Evolutionary conservation across 2,888 invertebrate species (phyloP), one percentile per base, ranked within the genome.

Genomic region (Deilephila elpenor): DNA sequence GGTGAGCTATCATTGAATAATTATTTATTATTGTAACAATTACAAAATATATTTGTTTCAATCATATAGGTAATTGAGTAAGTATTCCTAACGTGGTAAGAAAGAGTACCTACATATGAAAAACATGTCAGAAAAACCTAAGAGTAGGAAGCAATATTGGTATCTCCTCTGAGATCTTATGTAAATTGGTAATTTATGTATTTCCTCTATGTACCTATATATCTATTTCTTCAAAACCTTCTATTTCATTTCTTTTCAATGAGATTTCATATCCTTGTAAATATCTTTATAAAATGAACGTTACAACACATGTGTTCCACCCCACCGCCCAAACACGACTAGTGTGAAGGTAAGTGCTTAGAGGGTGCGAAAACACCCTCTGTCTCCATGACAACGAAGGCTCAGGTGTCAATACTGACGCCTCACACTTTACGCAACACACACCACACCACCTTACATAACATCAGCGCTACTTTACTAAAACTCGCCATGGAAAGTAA

Each of bases 301-400:
- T 34, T n/a, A 71, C 20, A 53, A 72, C 19, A 74, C 61, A 72
- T 59, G 61, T 19, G 72, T 85, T 74, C 71, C 34, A 73, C 67
- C 14, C 73, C 76, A 74, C 77, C 77, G 70, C 76, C 75, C 75
- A 77, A 82, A 80, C 77, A 79, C 77, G 74, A 89, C 87, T 88
- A 83, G 83, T 82, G 83, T 85, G 82, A 80, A 76, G 76, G 75
- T 78, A 83, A 85, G 85, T 82, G 81, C 81, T 78, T 81, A 88
- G 88, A 84, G 88, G 88, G 93, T 92, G 93, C 87, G 87, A 93
- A 91, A 93, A 93, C 93, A 93, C 86, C 84, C 87, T 76, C 77
- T 79, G 88, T 94, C 86, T 74, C 90, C 91, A 93, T 94, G 91
- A 82, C 91, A 81, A 94, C 94, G 76, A 89, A 91, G 85, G 90